Conservation (phyloP, 2,888 invertebrate species). For the Nudaria mundana region DNA sequence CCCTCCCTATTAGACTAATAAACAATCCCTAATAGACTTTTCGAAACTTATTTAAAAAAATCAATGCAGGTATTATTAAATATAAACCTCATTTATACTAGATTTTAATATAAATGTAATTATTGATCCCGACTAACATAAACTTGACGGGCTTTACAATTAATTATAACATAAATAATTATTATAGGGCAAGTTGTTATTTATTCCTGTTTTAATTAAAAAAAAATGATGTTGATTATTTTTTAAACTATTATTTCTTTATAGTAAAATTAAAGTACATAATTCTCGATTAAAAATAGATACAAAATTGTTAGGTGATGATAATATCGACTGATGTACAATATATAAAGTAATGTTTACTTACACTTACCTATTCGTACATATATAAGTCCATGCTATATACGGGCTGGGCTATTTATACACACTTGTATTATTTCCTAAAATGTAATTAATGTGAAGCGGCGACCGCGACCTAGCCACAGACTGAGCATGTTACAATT, state of each 20-base stretch:
- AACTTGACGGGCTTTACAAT: conserved; percentile 79
- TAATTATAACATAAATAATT: conserved; percentile 80
- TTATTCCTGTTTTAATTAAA: conserved; percentile 81
- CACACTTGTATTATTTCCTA: conserved; percentile 75
- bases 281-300: conserved; percentile 76
- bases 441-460: conserved; percentile 75
- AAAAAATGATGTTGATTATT: conserved; percentile 77
- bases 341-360: conserved; percentile 74
- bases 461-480: conserved; percentile 68
- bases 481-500: conserved; percentile 71
- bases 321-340: conserved; percentile 81
- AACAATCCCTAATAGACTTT: too few relatives aligned
- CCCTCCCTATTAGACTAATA: conserved; percentile 53
- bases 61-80: conserved; percentile 81
- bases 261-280: conserved; percentile 77
- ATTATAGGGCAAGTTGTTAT: conserved; percentile 82
- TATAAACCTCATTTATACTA: conserved; percentile 79
- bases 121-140: conserved; percentile 72
- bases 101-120: conserved; percentile 78
- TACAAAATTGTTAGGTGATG: conserved; percentile 79
- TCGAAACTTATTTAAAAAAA: conserved; percentile 75
- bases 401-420: conserved; percentile 64
- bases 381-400: conserved; percentile 68
- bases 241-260: conserved; percentile 70
- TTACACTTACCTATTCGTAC: conserved; percentile 74